Conservation (phyloP, 2,113 vertebrate species). For the Gymnocephalus cernua region DNA sequence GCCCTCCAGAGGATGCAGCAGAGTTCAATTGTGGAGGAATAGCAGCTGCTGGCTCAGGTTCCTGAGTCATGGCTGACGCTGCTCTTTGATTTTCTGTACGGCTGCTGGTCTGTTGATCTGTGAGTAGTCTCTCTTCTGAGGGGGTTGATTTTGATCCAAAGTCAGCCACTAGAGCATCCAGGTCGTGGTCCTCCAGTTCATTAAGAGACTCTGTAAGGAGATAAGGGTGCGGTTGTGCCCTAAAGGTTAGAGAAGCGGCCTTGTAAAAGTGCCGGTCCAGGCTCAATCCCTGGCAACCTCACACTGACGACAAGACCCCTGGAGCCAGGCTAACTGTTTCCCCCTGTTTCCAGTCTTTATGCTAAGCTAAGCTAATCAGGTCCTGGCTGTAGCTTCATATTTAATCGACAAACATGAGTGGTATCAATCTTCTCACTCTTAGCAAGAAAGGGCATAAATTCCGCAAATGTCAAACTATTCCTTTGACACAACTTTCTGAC, state of each 20-base stretch:
- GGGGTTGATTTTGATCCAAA: constrained; percentile 79
- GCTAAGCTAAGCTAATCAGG: background rate
- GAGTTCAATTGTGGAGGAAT: constrained; percentile 1
- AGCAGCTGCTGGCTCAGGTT: background rate
- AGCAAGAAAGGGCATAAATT: background rate
- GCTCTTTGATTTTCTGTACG: background rate
- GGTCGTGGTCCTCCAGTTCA: constrained; percentile 91
- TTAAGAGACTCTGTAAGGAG: constrained; percentile 86
- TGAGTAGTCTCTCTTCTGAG: background rate
- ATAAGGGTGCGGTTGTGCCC: background rate
- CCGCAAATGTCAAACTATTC: background rate
- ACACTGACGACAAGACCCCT: background rate
- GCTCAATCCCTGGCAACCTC: background rate
- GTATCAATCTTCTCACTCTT: background rate
- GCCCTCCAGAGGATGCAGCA: background rate
- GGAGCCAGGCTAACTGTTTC: background rate
- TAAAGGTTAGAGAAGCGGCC: background rate
- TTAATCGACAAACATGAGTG: background rate
- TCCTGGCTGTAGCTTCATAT: background rate
- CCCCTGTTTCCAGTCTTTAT: background rate
- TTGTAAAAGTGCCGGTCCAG: background rate
- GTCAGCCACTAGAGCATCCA: constrained; percentile 93
- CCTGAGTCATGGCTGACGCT: background rate
- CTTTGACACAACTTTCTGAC: background rate
- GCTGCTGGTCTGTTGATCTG: background rate